A percentile compares a stretch with the other conserved stretches of the same genome.
Evolutionary conservation across 2,797 vertebrate genomes (phyloP).

Genomic region (Helicolenus hilgendorfi): DNA sequence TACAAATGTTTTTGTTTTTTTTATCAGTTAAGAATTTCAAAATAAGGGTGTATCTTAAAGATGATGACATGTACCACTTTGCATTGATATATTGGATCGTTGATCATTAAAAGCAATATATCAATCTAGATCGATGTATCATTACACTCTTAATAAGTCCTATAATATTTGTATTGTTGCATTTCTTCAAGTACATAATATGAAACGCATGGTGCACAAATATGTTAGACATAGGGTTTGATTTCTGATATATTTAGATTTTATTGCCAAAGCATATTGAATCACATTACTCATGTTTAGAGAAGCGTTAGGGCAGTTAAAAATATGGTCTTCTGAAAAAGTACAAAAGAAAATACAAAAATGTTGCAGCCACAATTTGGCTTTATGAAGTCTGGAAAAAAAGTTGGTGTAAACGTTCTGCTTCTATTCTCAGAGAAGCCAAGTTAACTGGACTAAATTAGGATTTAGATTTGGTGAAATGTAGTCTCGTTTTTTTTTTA

Average conservation of each 20-base stretch:
- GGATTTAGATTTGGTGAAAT: background rate
- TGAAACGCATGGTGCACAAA: background rate
- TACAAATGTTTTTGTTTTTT: no score
- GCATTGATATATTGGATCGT: no score
- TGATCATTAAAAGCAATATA: no score
- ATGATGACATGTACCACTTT: no score
- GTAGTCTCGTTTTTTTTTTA: background rate
- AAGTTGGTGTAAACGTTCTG: background rate
- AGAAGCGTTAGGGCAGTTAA: background rate
- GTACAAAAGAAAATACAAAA: background rate
- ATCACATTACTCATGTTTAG: background rate
- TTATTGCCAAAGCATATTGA: background rate
- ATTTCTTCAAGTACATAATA: background rate
- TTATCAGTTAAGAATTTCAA: no score
- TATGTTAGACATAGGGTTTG: background rate
- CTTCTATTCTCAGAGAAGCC: background rate
- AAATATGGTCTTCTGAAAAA: background rate
- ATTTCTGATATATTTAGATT: background rate
- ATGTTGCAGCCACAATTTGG: background rate
- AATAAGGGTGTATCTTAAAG: no score
- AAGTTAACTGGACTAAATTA: background rate
- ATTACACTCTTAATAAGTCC: background rate
- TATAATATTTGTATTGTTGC: background rate
- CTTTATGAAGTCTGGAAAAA: background rate
- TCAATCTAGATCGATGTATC: background rate